Percentiles rank a stretch among this genome's conserved stretches.
phyloP scores from a whole-genome alignment of 2,113 vertebrate genomes.

The Phoxinus phoxinus region DNA sequence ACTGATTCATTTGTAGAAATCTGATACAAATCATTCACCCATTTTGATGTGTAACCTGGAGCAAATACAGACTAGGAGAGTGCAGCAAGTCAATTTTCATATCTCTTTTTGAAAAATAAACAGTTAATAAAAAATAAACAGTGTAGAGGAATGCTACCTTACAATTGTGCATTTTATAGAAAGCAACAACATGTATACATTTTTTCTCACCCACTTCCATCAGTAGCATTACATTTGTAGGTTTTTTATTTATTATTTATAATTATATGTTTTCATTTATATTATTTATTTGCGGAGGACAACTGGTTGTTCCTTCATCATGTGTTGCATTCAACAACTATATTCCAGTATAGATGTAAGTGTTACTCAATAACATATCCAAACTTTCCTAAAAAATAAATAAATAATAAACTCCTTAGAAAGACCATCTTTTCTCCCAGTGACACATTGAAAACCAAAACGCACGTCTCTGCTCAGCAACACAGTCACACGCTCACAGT shows the following conservation, averaged over 20 bases:
- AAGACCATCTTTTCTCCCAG: neutral
- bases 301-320: neutral
- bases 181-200: no score
- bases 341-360: neutral
- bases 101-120: no score
- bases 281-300: neutral
- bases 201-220: neutral
- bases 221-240: no score
- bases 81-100: no score
- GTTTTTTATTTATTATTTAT: neutral
- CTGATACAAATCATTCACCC: neutral
- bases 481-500: neutral
- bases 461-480: conserved; percentile 4
- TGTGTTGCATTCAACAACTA: neutral
- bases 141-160: no score
- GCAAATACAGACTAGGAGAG: neutral
- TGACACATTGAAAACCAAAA: conserved; percentile 5
- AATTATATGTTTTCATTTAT: neutral
- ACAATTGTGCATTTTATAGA: no score
- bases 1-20: neutral
- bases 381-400: neutral
- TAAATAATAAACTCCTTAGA: neutral
- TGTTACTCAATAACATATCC: neutral
- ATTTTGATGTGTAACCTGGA: neutral
- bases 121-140: no score